These are phyloP conservation scores for Phyllotis vaccarum DNA, from an alignment of 2,797 vertebrate genomes.

Conservation along the genomic window DNA sequence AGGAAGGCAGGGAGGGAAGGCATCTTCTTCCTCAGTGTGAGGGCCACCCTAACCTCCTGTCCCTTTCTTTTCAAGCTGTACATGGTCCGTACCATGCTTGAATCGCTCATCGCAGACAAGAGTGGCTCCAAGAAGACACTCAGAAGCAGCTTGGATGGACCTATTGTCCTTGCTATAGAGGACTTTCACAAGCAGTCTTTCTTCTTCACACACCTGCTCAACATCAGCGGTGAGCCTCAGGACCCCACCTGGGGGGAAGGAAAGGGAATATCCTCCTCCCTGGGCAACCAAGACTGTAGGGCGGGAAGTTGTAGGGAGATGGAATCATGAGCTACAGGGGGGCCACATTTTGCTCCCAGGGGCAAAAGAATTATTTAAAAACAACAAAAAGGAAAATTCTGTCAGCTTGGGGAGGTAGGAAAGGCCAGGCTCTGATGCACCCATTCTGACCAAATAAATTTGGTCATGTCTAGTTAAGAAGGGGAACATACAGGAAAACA, in stretches of 20 bases:
- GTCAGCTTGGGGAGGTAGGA: background rate
- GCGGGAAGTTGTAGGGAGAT: background rate
- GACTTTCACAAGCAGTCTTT: slow-evolving; percentile 99
- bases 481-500: background rate
- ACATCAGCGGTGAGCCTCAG: slow-evolving; percentile 94
- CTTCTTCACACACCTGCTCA: slow-evolving; percentile 99
- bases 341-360: background rate
- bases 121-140: slow-evolving; percentile 99
- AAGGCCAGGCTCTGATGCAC: background rate
- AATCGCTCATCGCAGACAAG: slow-evolving; percentile 98
- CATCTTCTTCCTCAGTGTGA: background rate
- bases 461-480: background rate
- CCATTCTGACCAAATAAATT: background rate
- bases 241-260: fast-evolving
- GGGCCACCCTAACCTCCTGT: slow-evolving; percentile 37
- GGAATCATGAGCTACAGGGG: fast-evolving
- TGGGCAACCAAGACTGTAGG: fast-evolving
- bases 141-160: slow-evolving; percentile 97
- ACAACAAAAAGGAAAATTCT: background rate
- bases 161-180: slow-evolving; percentile 97
- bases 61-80: slow-evolving; percentile 91
- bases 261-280: fast-evolving
- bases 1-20: background rate
- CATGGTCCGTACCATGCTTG: slow-evolving; percentile 99
- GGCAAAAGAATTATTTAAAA: background rate